A percentile compares a stretch with the other conserved stretches of the same genome.
Conservation (phyloP, 2,797 vertebrate species). For the Pantherophis alleghaniensis region DNA sequence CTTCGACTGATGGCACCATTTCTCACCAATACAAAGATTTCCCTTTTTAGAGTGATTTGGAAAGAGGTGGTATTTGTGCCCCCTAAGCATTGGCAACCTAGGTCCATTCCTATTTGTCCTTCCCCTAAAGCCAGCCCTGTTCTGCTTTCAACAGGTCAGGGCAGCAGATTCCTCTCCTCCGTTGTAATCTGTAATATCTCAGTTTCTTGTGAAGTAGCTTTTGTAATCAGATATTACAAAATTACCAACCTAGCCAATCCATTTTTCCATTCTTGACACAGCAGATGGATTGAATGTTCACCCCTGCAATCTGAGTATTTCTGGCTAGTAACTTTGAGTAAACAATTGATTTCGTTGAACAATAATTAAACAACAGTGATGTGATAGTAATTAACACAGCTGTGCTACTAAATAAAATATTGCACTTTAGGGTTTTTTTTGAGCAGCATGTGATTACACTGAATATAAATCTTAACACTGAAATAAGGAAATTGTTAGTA, state of each 20-base stretch:
- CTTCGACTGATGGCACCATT: neutral
- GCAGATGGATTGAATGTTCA: neutral
- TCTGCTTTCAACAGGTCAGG: neutral
- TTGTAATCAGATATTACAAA: neutral
- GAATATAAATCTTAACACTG: neutral
- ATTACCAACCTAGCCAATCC: neutral
- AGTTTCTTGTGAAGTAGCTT: neutral
- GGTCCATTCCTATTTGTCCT: neutral
- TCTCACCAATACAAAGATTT: neutral
- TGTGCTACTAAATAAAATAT: neutral
- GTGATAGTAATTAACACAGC: neutral
- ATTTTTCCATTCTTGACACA: neutral
- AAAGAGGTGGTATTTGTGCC: neutral
- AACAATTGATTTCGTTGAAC: neutral
- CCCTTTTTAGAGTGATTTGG: neutral
- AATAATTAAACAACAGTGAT: neutral
- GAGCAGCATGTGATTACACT: neutral
- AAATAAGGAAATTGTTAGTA: neutral
- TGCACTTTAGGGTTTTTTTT: neutral
- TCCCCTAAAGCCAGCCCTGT: neutral
- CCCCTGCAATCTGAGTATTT: neutral
- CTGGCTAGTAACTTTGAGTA: neutral
- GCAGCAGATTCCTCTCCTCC: neutral
- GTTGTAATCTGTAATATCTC: neutral
- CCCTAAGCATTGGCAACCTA: neutral